A percentile compares a stretch with the other conserved stretches of the same genome.
Evolutionary conservation across 1,140 invertebrate species (phyloP).

Genomic region (Drosophila nigromelanica): DNA sequence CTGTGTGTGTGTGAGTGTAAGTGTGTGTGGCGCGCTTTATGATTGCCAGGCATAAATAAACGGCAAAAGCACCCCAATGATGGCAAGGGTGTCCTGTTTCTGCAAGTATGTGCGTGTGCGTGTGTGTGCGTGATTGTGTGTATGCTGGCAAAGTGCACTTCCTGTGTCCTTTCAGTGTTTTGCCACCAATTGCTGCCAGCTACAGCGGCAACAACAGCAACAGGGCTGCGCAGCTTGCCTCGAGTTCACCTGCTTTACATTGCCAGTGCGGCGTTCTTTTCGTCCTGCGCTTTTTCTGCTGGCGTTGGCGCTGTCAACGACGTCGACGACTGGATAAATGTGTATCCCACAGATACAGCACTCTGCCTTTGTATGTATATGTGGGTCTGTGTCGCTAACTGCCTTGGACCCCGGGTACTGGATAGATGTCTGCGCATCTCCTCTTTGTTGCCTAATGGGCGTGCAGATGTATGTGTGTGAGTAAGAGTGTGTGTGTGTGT

Average conservation of each 20-base stretch:
- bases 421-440: slow-evolving; percentile 70
- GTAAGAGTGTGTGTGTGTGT: slow-evolving; percentile 18
- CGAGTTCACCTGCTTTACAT: slow-evolving; percentile 69
- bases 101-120: slow-evolving; percentile 7
- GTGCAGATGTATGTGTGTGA: slow-evolving; percentile 10
- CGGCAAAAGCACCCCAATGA: slow-evolving; percentile 74
- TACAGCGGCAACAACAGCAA: slow-evolving; percentile 26
- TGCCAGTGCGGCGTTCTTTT: slow-evolving; percentile 29
- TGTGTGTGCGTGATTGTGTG: slow-evolving; percentile 28
- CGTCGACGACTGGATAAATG: slow-evolving; percentile 78
- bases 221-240: slow-evolving; percentile 32
- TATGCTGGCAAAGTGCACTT: slow-evolving; percentile 72
- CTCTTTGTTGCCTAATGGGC: slow-evolving; percentile 41
- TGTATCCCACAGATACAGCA: slow-evolving; percentile 52
- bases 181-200: slow-evolving; percentile 59
- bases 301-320: slow-evolving; percentile 60
- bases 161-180: slow-evolving; percentile 68
- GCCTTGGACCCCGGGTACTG: slow-evolving; percentile 21
- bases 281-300: slow-evolving; percentile 55
- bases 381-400: slow-evolving; percentile 52
- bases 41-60: slow-evolving; percentile 81
- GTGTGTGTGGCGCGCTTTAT: slow-evolving; percentile 65
- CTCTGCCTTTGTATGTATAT: slow-evolving; percentile 7
- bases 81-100: slow-evolving; percentile 53
- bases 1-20: slow-evolving; percentile 15